Percentiles rank a stretch among this genome's conserved stretches.
Evolutionary conservation across 2,113 vertebrate genomes (phyloP).

Genomic region (Perccottus glenii): DNA sequence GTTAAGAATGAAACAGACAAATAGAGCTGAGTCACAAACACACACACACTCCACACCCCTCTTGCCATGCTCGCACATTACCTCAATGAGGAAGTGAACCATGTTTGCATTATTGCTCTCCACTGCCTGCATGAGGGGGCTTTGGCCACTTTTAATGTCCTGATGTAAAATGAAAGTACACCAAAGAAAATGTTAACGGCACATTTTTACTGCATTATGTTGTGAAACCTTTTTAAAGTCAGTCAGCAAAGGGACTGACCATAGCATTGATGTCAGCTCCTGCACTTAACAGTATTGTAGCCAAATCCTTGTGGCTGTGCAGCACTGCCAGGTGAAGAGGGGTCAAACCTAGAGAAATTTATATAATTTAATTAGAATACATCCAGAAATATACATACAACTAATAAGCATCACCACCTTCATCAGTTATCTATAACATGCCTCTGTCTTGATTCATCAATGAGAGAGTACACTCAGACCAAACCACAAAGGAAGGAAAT

Average conservation of each 20-base stretch:
- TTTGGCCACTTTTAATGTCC: conserved; percentile 90
- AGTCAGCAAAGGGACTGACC: conserved; percentile 72
- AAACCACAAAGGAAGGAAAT: conserved; percentile 53
- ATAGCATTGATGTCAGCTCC: conserved; percentile 86
- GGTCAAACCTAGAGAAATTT: conserved; percentile 79
- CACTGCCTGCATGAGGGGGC: conserved; percentile 87
- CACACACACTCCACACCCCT: too few relatives aligned
- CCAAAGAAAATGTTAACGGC: conserved; percentile 23
- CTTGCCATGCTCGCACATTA: conserved; percentile 50
- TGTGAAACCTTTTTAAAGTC: conserved; percentile 38
- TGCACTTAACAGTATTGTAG: conserved; percentile 77
- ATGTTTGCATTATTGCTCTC: conserved; percentile 83
- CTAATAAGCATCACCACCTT: not conserved
- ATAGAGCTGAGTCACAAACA: conserved; percentile 45
- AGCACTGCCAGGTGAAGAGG: conserved; percentile 86
- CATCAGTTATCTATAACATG: not conserved
- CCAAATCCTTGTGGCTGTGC: conserved; percentile 68
- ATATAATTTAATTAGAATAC: not conserved
- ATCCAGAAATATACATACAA: not conserved
- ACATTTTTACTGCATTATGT: conserved; percentile 14
- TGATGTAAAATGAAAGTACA: conserved; percentile 52
- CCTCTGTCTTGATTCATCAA: conserved; percentile 3
- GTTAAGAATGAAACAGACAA: not conserved
- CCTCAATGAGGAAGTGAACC: conserved; percentile 88
- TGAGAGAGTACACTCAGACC: conserved; percentile 3